A percentile compares a stretch with the other conserved stretches of the same genome.
These are phyloP conservation scores for Lordiphosa stackelbergi DNA, from an alignment of 1,140 invertebrate genomes.

Conservation along the genomic window DNA sequence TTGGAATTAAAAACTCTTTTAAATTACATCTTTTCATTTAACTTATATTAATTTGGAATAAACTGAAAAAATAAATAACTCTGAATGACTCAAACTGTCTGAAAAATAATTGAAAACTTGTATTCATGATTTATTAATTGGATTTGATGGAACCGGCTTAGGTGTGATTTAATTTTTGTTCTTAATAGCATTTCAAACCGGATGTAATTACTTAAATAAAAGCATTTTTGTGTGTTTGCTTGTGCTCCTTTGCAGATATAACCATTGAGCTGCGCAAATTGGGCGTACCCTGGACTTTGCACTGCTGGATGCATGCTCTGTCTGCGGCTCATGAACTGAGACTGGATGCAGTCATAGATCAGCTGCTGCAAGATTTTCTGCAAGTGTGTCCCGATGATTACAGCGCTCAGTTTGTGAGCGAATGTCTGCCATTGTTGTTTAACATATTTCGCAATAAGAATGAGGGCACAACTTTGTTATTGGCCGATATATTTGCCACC, in stretches of 20 bases:
- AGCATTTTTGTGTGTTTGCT: no score
- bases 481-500: slow-evolving; percentile 93
- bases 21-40: no score
- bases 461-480: slow-evolving; percentile 89
- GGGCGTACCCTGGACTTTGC: slow-evolving; percentile 91
- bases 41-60: no score
- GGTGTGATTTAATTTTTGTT: no score
- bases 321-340: slow-evolving; percentile 89
- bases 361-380: slow-evolving; percentile 92
- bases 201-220: no score
- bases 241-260: slow-evolving; percentile 81
- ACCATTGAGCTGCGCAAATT: slow-evolving; percentile 89
- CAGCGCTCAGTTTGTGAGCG: slow-evolving; percentile 91
- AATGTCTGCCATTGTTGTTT: slow-evolving; percentile 92
- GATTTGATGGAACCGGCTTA: no score
- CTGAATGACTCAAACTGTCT: no score
- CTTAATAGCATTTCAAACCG: no score
- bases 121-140: no score
- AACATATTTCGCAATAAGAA: slow-evolving; percentile 95
- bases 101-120: no score
- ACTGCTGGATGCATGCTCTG: slow-evolving; percentile 94
- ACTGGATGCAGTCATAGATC: slow-evolving; percentile 91
- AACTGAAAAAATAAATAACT: no score
- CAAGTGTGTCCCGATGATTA: slow-evolving; percentile 91
- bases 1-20: no score